Conservation (phyloP, 2,113 vertebrate genomes). For the Oryzias woworae region DNA sequence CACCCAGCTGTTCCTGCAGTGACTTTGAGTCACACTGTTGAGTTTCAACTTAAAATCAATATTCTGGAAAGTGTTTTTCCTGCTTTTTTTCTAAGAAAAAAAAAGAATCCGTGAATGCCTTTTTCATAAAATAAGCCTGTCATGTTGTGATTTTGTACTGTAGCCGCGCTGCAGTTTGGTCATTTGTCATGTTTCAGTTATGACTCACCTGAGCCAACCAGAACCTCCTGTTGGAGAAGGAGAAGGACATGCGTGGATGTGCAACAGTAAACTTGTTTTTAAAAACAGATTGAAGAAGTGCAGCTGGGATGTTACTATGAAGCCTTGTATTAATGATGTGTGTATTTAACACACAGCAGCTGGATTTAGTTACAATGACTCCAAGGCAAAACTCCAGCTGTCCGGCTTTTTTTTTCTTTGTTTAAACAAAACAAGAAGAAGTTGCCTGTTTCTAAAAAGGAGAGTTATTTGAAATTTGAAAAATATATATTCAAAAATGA, state of each 20-base stretch:
- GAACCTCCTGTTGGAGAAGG: conserved; percentile 57
- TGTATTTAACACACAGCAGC: conserved; percentile 16
- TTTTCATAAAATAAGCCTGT: conserved; percentile 54
- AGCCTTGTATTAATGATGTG: not conserved
- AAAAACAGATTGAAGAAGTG: conserved; percentile 5
- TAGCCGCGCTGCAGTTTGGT: conserved; percentile 52
- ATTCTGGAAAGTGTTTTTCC: conserved; percentile 52
- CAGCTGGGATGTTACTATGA: conserved; percentile 20
- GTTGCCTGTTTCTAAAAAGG: too few relatives aligned
- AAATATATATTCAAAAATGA: too few relatives aligned
- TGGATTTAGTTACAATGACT: conserved; percentile 8
- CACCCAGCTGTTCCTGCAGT: conserved; percentile 28
- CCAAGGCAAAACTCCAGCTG: conserved; percentile 13
- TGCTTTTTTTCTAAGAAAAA: conserved; percentile 36
- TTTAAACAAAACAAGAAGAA: not conserved
- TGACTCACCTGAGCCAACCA: conserved; percentile 63
- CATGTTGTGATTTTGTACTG: conserved; percentile 54
- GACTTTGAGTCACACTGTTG: conserved; percentile 38
- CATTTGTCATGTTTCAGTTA: conserved; percentile 68
- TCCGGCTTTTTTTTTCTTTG: conserved; percentile 16
- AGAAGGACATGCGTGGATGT: conserved; percentile 34
- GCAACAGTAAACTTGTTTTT: conserved; percentile 19
- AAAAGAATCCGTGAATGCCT: conserved; percentile 36
- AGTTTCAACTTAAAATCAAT: conserved; percentile 69
- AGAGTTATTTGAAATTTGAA: too few relatives aligned